phyloP scores from a whole-genome alignment of 2,888 invertebrate genomes.

The Mimachlamys varia region DNA sequence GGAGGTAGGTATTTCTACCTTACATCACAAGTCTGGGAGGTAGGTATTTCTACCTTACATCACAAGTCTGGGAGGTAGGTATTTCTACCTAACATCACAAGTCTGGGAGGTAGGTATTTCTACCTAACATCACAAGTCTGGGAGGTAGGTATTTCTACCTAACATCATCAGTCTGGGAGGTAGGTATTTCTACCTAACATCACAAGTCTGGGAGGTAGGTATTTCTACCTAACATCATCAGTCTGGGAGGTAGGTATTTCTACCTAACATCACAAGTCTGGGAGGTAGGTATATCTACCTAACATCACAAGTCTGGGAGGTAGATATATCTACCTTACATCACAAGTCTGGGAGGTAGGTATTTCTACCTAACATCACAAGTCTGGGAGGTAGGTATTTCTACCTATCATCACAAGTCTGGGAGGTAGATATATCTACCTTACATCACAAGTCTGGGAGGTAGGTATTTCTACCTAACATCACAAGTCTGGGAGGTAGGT shows the following conservation, averaged over 20 bases:
- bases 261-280: no score
- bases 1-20: neutral
- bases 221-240: neutral
- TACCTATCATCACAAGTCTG: no score
- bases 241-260: neutral
- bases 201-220: neutral
- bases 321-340: no score
- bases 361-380: no score
- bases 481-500: neutral
- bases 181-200: neutral
- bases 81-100: no score
- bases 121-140: conserved; percentile 25
- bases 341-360: no score
- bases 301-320: no score
- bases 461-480: neutral
- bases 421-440: no score
- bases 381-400: no score
- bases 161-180: conserved; percentile 29
- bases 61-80: neutral
- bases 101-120: neutral
- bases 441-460: neutral
- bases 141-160: neutral
- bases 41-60: conserved; percentile 23
- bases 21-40: neutral
- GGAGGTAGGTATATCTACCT: no score